Base-by-base conservation (phyloP, 35 echinoderm and acorn worm species). In the Stichopus chloronotus region DNA sequence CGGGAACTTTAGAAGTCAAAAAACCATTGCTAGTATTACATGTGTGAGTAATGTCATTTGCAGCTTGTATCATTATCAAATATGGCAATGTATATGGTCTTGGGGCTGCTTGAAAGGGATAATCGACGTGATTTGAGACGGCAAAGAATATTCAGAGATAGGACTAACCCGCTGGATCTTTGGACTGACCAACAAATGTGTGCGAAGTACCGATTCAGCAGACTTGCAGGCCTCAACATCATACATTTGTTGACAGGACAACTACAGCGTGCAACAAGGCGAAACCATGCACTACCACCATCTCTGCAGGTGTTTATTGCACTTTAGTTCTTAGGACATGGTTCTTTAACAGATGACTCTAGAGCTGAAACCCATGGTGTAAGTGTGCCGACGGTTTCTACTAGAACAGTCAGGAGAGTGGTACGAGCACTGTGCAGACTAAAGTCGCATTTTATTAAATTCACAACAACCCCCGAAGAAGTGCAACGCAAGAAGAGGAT, bases 151-250 rank as follows among this genome's bases (percentile, higher is more conserved):
- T 90, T 90, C 25, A 60, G 6, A 20, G 87, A 90, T 72, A 57
- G 59, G 5, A 63, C 57, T 19, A 90, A 90, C 87, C 87, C 87
- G 4, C 12, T 90, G 9, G 63, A 90, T 90, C 9, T 90, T 52
- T 90, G 63, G 0, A 71, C 9, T 69, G 63, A 90, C 21, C 17
- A 60, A 21, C 7, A 76, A 60, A 90, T 90, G 88, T 72, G n/a
- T 72, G 24, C 57, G 25, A 90, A 90, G 88, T 90, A 90, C n/a
- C 13, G 88, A 4, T 88, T 88, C 85, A 88, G 85, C 14, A 88
- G 85, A 14, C 65, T 71, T 71, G 65, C 65, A 71, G 10, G 76
- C 76, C 76, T 79, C 8, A 9, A 8, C 21, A 90, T 90, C 30
- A 90, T 72, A 74, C 4, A 16, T 19, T 53, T 61, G 43, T 25